Conservation (phyloP, 2,888 invertebrate species). For the Deroplatys truncata region DNA sequence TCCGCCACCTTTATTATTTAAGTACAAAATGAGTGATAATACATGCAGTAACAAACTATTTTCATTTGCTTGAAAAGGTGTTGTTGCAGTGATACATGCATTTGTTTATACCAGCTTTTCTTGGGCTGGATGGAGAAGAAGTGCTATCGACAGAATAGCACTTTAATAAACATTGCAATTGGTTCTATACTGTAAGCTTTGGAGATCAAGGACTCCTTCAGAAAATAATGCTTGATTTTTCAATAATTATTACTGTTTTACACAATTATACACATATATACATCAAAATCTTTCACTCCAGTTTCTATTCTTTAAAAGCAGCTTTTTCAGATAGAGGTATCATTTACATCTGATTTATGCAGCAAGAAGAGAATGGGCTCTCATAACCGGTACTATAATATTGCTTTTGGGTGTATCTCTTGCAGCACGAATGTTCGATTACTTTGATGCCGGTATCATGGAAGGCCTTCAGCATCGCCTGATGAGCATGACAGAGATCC, state of each 20-base stretch:
- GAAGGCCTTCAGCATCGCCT: constrained; percentile 84
- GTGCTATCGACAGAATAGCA: too few species aligned
- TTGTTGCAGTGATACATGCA: too few species aligned
- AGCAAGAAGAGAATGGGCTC: neutral
- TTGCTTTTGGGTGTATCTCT: constrained; percentile 34
- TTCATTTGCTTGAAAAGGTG: too few species aligned
- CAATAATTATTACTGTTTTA: neutral
- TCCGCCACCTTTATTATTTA: too few species aligned
- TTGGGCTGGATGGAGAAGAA: too few species aligned
- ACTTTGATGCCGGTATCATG: constrained; percentile 90
- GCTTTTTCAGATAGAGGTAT: neutral
- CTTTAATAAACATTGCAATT: neutral
- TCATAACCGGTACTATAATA: neutral
- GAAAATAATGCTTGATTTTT: neutral
- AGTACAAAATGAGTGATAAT: too few species aligned
- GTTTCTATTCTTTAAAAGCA: neutral
- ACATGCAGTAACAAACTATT: too few species aligned
- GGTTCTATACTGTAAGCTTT: neutral
- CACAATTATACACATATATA: neutral
- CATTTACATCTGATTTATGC: neutral
- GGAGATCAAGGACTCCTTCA: neutral
- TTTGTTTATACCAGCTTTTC: too few species aligned
- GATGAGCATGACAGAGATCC: constrained; percentile 54
- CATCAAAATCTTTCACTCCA: too few species aligned
- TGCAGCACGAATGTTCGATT: constrained; percentile 89